Base-by-base conservation (phyloP, 2,797 vertebrate species). In the Dendrocincla tyrannina region DNA sequence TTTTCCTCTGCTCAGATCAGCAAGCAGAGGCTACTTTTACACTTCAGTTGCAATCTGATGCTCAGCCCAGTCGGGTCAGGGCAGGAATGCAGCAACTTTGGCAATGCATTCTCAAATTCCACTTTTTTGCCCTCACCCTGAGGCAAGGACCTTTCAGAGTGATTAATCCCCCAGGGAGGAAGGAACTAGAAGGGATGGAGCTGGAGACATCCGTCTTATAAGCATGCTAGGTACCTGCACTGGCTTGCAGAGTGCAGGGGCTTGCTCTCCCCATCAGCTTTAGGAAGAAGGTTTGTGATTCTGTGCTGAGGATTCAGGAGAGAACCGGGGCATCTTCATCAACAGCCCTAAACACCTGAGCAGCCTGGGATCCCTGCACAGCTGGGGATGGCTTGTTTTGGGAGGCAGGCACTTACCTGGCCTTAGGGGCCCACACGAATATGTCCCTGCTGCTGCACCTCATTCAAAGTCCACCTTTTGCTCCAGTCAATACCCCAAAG, bases 361-460 rank as follows among this genome's bases (percentile, higher is more conserved):
- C 85, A 90, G 62, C 53, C 62, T 2, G 15, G 88, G 62, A 24
- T 52, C 28, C 39, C 86, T 82, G 67, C 52, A 30, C 14, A 35
- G 47, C 47, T 74, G 30, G 13, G 78, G 50, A 41, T 77, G 74
- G 20, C 30, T 70, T 27, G 4, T 70, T 88, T 75, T 17, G 35
- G 76, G 17, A 41, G 70, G 70, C 85, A 88, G 41, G 76, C 87
- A 91, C 95, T 92, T 92, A 96, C 92, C 95, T 88, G 85, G 75
- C 85, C 87, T 68, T 39, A 72, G 66, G 49, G 78, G 69, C 0
- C 1, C 72, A 52, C 1, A 1, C 47, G 93, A 69, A 37, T 55
- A 25, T 66, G 68, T 68, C 85, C 92, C 95, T 89, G 91, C 91
- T 83, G 81, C 68, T 66, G 66, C 95, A 87, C 78, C 88, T 53